A percentile compares a stretch with the other conserved stretches of the same genome.
These are phyloP conservation scores for Mechanitis messenoides DNA, from an alignment of 2,888 invertebrate genomes.

Conservation along the genomic window DNA sequence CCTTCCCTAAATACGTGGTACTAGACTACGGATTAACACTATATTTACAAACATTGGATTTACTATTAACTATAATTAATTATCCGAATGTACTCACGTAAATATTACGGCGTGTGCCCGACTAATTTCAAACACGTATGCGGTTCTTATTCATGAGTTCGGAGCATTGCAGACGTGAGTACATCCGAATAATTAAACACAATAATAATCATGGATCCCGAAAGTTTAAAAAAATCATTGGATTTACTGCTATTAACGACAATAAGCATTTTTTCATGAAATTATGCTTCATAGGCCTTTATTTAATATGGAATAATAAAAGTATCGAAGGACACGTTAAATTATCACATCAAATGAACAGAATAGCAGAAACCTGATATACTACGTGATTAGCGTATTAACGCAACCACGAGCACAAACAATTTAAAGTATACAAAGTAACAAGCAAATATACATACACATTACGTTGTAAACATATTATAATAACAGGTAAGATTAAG, in stretches of 20 bases:
- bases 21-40: conserved; percentile 9
- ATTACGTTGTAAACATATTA: not conserved
- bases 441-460: conserved; percentile 5
- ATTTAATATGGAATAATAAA: not conserved
- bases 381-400: not conserved
- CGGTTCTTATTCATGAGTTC: too few relatives aligned
- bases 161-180: too few relatives aligned
- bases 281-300: not conserved
- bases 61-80: too few relatives aligned
- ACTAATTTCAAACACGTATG: too few relatives aligned
- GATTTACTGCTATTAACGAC: too few relatives aligned
- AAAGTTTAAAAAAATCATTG: not conserved
- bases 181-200: not conserved
- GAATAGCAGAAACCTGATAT: not conserved
- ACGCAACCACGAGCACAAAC: not conserved
- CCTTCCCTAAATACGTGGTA: conserved; percentile 47
- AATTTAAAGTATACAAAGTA: not conserved
- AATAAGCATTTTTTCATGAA: not conserved
- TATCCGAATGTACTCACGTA: too few relatives aligned
- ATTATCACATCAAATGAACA: conserved; percentile 6
- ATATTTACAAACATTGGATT: conserved; percentile 8
- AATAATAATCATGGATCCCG: not conserved
- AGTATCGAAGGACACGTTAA: conserved; percentile 3
- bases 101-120: too few relatives aligned
- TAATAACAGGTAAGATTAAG: not conserved